phyloP scores from a whole-genome alignment of 2,113 vertebrate genomes.

The Petaurus breviceps region DNA sequence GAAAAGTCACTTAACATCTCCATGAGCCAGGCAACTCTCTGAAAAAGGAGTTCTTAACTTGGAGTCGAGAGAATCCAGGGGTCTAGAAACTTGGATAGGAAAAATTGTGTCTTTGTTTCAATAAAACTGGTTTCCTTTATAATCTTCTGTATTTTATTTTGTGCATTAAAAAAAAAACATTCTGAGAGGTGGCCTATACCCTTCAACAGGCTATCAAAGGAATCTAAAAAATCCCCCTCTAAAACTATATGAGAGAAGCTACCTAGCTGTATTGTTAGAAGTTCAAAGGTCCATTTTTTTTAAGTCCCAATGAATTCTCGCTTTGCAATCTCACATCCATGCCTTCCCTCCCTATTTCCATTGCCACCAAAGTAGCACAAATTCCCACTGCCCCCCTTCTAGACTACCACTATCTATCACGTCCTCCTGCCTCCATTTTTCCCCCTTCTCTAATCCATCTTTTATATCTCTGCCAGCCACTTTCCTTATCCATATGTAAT shows the following conservation, averaged over 20 bases:
- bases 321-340: not conserved
- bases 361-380: not conserved
- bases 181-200: not conserved
- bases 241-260: not conserved
- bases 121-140: not conserved
- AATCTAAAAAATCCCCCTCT: not conserved
- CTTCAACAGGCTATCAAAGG: not conserved
- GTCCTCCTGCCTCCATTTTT: not conserved
- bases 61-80: not conserved
- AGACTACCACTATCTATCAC: not conserved
- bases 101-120: not conserved
- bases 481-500: not conserved
- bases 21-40: not conserved
- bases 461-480: not conserved
- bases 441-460: not conserved
- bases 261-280: not conserved
- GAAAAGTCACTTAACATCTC: not conserved
- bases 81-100: not conserved
- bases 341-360: not conserved
- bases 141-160: not conserved
- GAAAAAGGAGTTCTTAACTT: not conserved
- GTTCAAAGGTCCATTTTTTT: too few species aligned
- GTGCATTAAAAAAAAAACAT: not conserved
- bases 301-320: not conserved
- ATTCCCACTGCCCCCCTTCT: not conserved